A percentile compares a stretch with the other conserved stretches of the same genome.
phyloP scores from a whole-genome alignment of 1,140 invertebrate species.

The Zaprionus ghesquierei region DNA sequence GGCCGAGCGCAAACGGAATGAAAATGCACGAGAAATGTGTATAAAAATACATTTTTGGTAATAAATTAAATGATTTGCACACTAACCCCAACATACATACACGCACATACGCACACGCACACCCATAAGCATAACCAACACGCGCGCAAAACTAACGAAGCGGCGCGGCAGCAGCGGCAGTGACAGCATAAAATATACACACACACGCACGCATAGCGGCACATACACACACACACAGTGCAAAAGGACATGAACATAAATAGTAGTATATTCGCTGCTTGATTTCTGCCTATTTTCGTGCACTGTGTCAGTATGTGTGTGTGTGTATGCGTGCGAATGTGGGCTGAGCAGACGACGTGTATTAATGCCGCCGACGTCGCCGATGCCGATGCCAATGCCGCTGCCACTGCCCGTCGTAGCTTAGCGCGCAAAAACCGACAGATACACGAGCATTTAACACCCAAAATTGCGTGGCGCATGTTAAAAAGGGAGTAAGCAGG shows the following conservation, averaged over 20 bases:
- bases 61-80: slow-evolving; percentile 80
- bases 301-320: slow-evolving; percentile 13
- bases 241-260: slow-evolving; percentile 51
- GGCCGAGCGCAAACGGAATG: slow-evolving; percentile 37
- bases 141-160: slow-evolving; percentile 78
- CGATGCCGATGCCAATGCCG: slow-evolving; percentile 10
- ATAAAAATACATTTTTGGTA: slow-evolving; percentile 68
- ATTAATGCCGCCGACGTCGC: slow-evolving; percentile 65
- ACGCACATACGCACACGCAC: background rate
- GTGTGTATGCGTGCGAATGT: slow-evolving; percentile 17
- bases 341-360: slow-evolving; percentile 43
- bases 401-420: slow-evolving; percentile 30
- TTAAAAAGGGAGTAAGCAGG: slow-evolving; percentile 54
- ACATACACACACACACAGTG: background rate
- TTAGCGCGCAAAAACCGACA: slow-evolving; percentile 80
- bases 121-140: slow-evolving; percentile 36
- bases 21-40: slow-evolving; percentile 65
- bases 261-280: slow-evolving; percentile 51
- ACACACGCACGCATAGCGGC: slow-evolving; percentile 5
- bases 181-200: slow-evolving; percentile 52
- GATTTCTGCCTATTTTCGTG: slow-evolving; percentile 54
- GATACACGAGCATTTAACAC: slow-evolving; percentile 80
- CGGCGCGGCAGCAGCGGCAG: slow-evolving; percentile 45
- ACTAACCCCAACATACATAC: slow-evolving; percentile 51
- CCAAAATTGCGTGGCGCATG: slow-evolving; percentile 75